These are phyloP conservation scores for Haliaeetus leucogaster DNA, from an alignment of 2,113 vertebrate genomes.

Conservation along the genomic window DNA sequence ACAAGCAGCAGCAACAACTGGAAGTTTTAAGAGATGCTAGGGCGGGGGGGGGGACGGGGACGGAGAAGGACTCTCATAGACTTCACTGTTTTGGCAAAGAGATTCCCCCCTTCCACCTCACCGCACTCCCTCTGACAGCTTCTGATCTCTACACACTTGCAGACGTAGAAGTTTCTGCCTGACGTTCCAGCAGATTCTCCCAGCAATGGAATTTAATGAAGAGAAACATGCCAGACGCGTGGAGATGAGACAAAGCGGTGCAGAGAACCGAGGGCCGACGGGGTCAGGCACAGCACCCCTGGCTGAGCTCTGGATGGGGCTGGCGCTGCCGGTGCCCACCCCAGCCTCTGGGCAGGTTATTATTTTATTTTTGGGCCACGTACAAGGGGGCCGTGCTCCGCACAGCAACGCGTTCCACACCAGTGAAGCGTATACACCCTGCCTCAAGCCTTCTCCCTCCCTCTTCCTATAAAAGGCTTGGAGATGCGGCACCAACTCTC, in stretches of 20 bases:
- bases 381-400: neutral
- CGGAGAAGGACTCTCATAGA: neutral
- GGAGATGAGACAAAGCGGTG: neutral
- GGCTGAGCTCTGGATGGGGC: neutral
- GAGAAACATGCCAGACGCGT: neutral
- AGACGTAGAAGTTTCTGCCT: neutral
- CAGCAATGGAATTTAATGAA: neutral
- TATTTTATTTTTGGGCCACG: neutral
- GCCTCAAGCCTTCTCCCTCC: neutral
- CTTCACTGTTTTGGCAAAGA: neutral
- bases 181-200: neutral
- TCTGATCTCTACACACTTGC: neutral
- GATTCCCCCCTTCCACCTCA: neutral
- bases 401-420: neutral
- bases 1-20: neutral
- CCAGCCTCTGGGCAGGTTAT: neutral
- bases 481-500: neutral
- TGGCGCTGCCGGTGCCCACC: neutral
- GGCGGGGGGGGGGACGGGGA: rapidly evolving
- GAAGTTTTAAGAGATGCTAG: neutral
- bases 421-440: neutral
- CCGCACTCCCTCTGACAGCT: neutral
- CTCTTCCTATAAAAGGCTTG: neutral
- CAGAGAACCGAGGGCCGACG: neutral
- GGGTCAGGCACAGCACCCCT: neutral